Evolutionary conservation across 2,797 vertebrate species (phyloP).

Genomic region (Brachymystax lenok): DNA sequence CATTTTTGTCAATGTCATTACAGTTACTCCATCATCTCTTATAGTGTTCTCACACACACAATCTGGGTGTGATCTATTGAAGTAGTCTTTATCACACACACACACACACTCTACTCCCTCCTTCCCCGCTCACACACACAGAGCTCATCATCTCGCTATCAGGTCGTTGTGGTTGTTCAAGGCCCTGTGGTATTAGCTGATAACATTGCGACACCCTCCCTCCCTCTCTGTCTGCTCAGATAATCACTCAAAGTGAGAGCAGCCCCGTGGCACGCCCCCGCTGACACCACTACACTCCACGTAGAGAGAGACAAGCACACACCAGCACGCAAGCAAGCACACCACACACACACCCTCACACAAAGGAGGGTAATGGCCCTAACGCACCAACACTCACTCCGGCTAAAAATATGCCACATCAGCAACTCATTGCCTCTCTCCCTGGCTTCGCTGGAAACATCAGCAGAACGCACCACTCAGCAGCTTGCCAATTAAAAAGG

Average conservation of each 20-base stretch:
- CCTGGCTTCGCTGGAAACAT: constrained; percentile 34
- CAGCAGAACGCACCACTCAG: constrained; percentile 62
- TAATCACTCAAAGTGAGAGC: constrained; percentile 69
- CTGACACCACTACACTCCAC: constrained; percentile 44
- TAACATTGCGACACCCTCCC: constrained; percentile 63
- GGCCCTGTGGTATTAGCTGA: constrained; percentile 66
- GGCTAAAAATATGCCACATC: constrained; percentile 67
- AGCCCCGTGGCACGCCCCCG: constrained; percentile 62
- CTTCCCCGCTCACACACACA: too few species aligned
- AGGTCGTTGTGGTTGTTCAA: constrained; percentile 39
- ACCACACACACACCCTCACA: too few species aligned
- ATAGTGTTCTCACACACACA: constrained; percentile 7
- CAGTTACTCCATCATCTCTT: background rate
- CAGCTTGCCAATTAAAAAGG: constrained; percentile 68
- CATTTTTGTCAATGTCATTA: background rate
- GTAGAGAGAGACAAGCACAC: background rate
- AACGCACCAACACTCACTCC: constrained; percentile 58
- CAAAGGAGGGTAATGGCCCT: constrained; percentile 18
- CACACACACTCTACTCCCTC: too few species aligned
- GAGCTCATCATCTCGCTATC: constrained; percentile 43
- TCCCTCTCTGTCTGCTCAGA: constrained; percentile 35
- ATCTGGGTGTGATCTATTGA: constrained; percentile 1
- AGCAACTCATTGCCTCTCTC: constrained; percentile 44
- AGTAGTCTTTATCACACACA: background rate
- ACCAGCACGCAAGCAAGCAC: background rate